A percentile compares a stretch with the other conserved stretches of the same genome.
Conservation (phyloP, 2,888 invertebrate genomes). For the Dromius quadrimaculatus region DNA sequence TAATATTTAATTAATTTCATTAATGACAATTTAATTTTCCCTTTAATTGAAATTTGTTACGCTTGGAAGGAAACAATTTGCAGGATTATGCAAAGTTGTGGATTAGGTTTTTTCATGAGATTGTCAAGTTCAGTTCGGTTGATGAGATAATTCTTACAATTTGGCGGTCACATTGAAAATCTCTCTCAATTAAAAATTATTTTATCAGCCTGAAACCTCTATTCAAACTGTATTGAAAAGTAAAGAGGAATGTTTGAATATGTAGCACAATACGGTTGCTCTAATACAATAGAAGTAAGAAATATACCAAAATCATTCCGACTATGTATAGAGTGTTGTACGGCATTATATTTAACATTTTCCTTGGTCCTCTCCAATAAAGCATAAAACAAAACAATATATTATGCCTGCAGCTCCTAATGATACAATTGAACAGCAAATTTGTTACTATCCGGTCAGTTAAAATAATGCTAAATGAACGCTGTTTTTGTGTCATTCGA, state of each 20-base stretch:
- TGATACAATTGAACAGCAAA: slow-evolving; percentile 37
- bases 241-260: no score
- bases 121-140: no score
- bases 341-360: background rate
- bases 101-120: no score
- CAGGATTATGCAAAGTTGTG: slow-evolving; percentile 1
- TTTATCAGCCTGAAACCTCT: no score
- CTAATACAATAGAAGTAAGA: no score
- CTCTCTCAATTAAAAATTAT: no score
- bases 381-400: slow-evolving; percentile 17
- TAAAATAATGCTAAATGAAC: slow-evolving; percentile 20
- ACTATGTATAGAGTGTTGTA: no score
- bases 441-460: slow-evolving; percentile 20
- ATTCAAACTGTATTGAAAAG: no score
- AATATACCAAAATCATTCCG: no score
- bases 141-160: no score
- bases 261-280: no score
- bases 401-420: slow-evolving; percentile 26
- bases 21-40: slow-evolving; percentile 47
- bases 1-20: slow-evolving; percentile 48
- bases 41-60: slow-evolving; percentile 44
- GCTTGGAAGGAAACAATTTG: slow-evolving; percentile 24
- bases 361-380: background rate
- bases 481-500: slow-evolving; percentile 17
- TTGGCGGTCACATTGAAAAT: no score